Conservation (phyloP, 2,888 invertebrate genomes). For the Empis stercorea region DNA sequence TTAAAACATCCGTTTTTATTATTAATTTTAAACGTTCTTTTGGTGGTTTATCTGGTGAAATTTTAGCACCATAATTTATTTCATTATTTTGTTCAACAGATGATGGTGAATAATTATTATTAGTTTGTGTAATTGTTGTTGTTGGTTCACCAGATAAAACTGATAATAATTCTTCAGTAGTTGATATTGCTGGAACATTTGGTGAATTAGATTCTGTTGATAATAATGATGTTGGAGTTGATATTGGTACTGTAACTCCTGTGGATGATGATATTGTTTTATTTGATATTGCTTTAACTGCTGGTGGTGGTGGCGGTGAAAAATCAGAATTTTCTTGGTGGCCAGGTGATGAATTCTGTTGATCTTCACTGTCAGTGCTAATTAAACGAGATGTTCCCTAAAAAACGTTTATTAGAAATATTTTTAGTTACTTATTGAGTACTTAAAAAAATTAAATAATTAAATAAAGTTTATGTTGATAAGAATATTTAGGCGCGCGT, state of each 20-base stretch:
- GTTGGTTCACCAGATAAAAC: conserved; percentile 9
- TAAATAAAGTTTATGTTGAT: too few species aligned
- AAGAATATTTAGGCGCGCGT: too few species aligned
- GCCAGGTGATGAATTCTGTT: conserved; percentile 40
- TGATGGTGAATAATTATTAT: conserved; percentile 24
- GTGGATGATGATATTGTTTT: conserved; percentile 10
- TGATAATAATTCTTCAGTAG: conserved; percentile 13
- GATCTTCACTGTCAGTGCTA: conserved; percentile 52
- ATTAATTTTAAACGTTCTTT: conserved; percentile 41
- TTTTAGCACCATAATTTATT: conserved; percentile 33
- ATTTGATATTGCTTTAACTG: conserved; percentile 10
- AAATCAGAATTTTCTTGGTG: conserved; percentile 29
- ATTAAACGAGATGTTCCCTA: conserved; percentile 50
- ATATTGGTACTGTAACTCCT: conserved; percentile 25
- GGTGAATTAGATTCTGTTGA: too few species aligned
- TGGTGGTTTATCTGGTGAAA: conserved; percentile 34
- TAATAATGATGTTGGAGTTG: conserved; percentile 2
- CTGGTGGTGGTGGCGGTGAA: conserved; percentile 7
- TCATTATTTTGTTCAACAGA: conserved; percentile 23
- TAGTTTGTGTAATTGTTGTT: conserved; percentile 23
- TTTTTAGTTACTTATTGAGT: too few species aligned
- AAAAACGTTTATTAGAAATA: conserved; percentile 5
- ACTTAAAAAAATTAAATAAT: too few species aligned
- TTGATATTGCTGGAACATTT: conserved; percentile 1
- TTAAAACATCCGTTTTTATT: conserved; percentile 34